Evolutionary conservation across 2,113 vertebrate species (phyloP), one percentile per base, ranked within the genome.

Genomic region (Equus przewalskii): DNA sequence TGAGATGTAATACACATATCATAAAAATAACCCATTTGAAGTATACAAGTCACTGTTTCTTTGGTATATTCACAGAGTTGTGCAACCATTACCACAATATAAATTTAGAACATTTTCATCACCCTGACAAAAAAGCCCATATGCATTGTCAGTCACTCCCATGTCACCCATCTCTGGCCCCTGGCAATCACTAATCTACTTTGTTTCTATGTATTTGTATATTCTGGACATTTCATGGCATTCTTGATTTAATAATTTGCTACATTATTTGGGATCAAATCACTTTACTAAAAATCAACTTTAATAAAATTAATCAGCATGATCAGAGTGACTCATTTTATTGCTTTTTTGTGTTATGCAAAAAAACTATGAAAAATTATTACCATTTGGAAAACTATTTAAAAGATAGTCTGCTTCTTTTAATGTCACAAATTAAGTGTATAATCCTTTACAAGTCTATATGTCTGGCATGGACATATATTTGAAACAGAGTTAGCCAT

Each of bases 181-280:
- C 13, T 13, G 51, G 51, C 51, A 54, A 54, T 54, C 51, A 54
- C 51, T 54, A 15, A 54, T 54, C 51, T 54, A 54, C 51, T 54
- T 54, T 54, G 13, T 54, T 54, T 54, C 51, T 54, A 16, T 54
- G 51, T 54, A 54, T 54, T 54, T 54, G 51, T 54, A 16, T 54
- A 54, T 54, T 54, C 51, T 54, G 51, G 51, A 54, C 3, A 14
- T 54, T 54, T 54, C 51, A 54, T 54, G 51, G 46, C 9, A 60
- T 92, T 88, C n/a, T 94, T 94, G 19, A 91, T 86, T 94, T 87
- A 67, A 30, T 88, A 79, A 83, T 79, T 91, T 69, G 24, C 11
- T 96, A 83, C 3, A 88, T 64, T 87, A 49, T 95, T 83, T 89
- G 19, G 3, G 24, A 30, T 81, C 22, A 82, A 64, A 91, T 92